Base-by-base conservation (phyloP, 1,140 invertebrate genomes). In the Cyclina sinensis region DNA sequence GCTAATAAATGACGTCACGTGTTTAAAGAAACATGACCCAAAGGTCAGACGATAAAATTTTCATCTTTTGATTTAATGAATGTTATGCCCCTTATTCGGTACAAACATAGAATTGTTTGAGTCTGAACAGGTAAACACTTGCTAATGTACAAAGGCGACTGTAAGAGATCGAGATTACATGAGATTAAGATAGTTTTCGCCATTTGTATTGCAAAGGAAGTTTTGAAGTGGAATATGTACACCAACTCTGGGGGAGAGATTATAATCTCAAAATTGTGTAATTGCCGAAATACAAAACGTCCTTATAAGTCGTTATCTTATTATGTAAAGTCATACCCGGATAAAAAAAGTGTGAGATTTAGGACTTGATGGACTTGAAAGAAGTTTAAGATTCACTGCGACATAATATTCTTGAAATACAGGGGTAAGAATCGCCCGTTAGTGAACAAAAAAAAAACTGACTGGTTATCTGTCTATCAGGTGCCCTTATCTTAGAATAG, bases 41-140 rank as follows among this genome's bases (percentile, higher is more conserved):
- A 48, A 51, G 85, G 85, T 87, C 76, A 87, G 73, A 78, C 74
- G 85, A 80, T 80, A 87, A 80, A 79, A 87, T 80, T 59, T 79
- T 87, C 85, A 87, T 79, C 85, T 87, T 87, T 87, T 87, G 85
- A 87, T 87, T 76, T 87, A 68, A 68, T 51, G 74, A 87, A 54
- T 87, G 85, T 79, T 79, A 54, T 76, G 43, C 37, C 85, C 43
- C 54, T 80, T 32, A n/a, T 80, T 35, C 35, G 51, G 73, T 68
- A 43, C 76, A 87, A 87, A 87, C 85, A 87, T 54, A 80, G 59
- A 87, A 80, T 70, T 87, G 85, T 87, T 87, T 79, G 59, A 87
- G 59, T 73, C 37, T 39, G 21, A 51, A 37, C 35, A 87, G 74
- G 54, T 87, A 87, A 79, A 87, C 85, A 87, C 74, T 79, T 78